These are phyloP conservation scores for Eristalinus aeneus DNA, from an alignment of 2,888 invertebrate genomes.

Conservation along the genomic window DNA sequence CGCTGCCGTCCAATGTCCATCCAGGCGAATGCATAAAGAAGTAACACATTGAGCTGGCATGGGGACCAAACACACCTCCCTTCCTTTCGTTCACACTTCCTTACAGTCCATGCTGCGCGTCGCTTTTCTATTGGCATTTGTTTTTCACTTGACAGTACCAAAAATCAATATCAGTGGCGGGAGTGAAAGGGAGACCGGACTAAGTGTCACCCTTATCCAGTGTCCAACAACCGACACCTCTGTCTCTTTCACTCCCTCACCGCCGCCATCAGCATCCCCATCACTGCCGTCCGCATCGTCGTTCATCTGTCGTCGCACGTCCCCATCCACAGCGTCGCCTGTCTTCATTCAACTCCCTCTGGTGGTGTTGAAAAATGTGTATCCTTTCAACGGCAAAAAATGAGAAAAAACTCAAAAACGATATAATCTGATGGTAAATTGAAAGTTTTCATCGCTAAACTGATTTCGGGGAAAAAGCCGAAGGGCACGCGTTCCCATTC, in stretches of 20 bases:
- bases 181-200: conserved; percentile 8
- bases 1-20: no score
- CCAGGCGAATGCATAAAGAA: background rate
- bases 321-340: background rate
- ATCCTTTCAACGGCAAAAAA: conserved; percentile 30
- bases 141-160: background rate
- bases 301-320: background rate
- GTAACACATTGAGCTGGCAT: conserved; percentile 17
- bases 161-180: conserved; percentile 22
- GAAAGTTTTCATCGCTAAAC: conserved; percentile 69
- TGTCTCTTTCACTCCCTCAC: background rate
- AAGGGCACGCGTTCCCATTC: conserved; percentile 63
- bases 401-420: conserved; percentile 16
- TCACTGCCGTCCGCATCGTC: background rate
- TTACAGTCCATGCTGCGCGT: background rate
- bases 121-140: background rate
- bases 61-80: conserved; percentile 18
- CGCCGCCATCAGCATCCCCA: conserved; percentile 5
- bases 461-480: conserved; percentile 53
- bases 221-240: conserved; percentile 23
- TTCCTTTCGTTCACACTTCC: background rate
- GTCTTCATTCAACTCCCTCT: conserved; percentile 25
- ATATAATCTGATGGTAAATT: conserved; percentile 69
- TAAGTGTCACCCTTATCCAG: conserved; percentile 46
- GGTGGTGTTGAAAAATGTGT: conserved; percentile 42